Evolutionary conservation across 2,888 invertebrate species (phyloP), one percentile per base, ranked within the genome.

Genomic region (Nomada flava): DNA sequence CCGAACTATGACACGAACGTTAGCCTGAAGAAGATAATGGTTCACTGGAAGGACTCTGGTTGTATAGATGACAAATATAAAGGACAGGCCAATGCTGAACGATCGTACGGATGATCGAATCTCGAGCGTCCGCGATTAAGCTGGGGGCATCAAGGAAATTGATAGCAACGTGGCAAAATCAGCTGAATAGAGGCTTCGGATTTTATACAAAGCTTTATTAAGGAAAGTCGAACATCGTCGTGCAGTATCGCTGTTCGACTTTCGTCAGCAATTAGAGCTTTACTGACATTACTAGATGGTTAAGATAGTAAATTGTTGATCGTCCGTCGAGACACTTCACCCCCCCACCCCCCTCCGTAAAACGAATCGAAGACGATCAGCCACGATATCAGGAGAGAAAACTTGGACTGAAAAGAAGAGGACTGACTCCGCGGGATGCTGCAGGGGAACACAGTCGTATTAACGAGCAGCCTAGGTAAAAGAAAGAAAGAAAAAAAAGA

Each of bases 201-300:
- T 64, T 67, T 67, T 53, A 72, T 69, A 86, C 23, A 72, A 86
- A 82, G 79, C 79, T 86, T 82, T 79, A 82, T 50, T 76, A 68
- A 47, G 13, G 57, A 67, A 53, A 26, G n/a, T 77, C 67, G 68
- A 59, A 50, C 29, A 44, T 13, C 68, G 65, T 47, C 23, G 71
- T 9, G 44, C 42, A 2, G 44, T 10, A 13, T 29, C 11, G 20
- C 60, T 57, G 36, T 73, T 67, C 74, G 80, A 72, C 75, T 78
- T 60, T 64, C 83, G 44, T 59, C 69, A 76, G 73, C 81, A 70
- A 83, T 62, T 74, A 84, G 84, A 87, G 89, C 85, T 89, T 89
- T 87, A 90, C 79, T 88, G 89, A 89, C 84, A 90, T 90, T 90
- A 90, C 79, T 89, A 89, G 90, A 73, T 83, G 78, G 64, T 87